Evolutionary conservation across 2,113 vertebrate species (phyloP).

Genomic region (Desmodus rotundus): DNA sequence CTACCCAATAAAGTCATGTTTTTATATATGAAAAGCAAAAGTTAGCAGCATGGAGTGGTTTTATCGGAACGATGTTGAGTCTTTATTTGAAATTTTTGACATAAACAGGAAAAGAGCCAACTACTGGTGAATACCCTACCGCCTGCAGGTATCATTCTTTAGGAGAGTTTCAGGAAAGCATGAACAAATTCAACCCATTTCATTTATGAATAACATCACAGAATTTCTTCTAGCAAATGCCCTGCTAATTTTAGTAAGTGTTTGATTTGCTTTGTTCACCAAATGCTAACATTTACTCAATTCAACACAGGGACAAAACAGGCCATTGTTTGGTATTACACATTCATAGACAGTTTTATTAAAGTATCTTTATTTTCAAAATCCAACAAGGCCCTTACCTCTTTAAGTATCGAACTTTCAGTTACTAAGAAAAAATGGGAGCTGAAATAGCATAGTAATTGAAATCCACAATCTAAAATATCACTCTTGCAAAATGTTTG

Average conservation of each 20-base stretch:
- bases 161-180: neutral
- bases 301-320: neutral
- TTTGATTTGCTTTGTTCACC: constrained; percentile 47
- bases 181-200: neutral
- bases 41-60: neutral
- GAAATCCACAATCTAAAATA: constrained; percentile 50
- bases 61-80: neutral
- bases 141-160: neutral
- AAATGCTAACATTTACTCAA: constrained; percentile 39
- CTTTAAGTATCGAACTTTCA: constrained; percentile 22
- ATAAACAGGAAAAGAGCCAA: neutral
- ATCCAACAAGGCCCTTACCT: constrained; percentile 24
- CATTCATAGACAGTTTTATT: constrained; percentile 47
- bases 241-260: constrained; percentile 17
- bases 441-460: constrained; percentile 9
- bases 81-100: constrained; percentile 32
- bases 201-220: neutral
- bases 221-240: constrained; percentile 4
- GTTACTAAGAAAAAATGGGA: neutral
- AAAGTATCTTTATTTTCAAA: constrained; percentile 38
- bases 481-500: constrained; percentile 37
- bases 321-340: neutral
- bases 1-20: neutral
- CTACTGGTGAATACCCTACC: neutral
- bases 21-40: neutral